Base-by-base conservation (phyloP, 1,140 invertebrate genomes). In the Campodea augens region DNA sequence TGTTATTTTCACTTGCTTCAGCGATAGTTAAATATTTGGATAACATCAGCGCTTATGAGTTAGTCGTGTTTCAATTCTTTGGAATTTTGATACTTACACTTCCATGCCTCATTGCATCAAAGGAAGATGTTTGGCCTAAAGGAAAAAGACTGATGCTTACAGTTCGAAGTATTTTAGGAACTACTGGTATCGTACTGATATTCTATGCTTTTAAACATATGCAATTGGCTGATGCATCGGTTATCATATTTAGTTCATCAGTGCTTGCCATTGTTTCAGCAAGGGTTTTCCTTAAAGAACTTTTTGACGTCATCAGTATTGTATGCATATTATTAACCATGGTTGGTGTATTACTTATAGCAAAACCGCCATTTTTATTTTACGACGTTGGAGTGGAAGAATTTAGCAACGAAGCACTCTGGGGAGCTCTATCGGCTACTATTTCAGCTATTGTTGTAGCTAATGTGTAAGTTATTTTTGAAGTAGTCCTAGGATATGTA, bases 251-350 rank as follows among this genome's bases (percentile, higher is more conserved):
- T 61, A 88, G 84, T 36, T 81, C 83, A 12, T 82, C 83, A 10
- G 85, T 91, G 10, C 88, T 91, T 66, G 87, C 89, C n/a, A 78
- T 81, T 24, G 77, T 91, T 52, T 89, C 90, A 61, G 86, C 87
- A 3, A 69, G 76, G 47, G 73, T 89, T 50, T 90, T 89, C 62
- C 67, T 92, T 1, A 88, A 89, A 58, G 86, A 91, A 56, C 78
- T 81, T 1, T 91, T 84, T 60, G 82, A 81, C 13, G 61, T 84
- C 15, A 88, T 88, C 59, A 85, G 86, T 54, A 73, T 80, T 10
- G 60, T 87, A 32, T 85, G 81, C 5, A 80, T 90, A 27, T 67
- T 81, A 52, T 58, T 89, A 38, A 89, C 87, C 3, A 59, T 92
- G 20, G 66, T 87, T 43, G 88, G 88, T 18, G 82, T 90, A 5